phyloP scores from a whole-genome alignment of 2,797 vertebrate species.

The Rhabdomys pumilio region DNA sequence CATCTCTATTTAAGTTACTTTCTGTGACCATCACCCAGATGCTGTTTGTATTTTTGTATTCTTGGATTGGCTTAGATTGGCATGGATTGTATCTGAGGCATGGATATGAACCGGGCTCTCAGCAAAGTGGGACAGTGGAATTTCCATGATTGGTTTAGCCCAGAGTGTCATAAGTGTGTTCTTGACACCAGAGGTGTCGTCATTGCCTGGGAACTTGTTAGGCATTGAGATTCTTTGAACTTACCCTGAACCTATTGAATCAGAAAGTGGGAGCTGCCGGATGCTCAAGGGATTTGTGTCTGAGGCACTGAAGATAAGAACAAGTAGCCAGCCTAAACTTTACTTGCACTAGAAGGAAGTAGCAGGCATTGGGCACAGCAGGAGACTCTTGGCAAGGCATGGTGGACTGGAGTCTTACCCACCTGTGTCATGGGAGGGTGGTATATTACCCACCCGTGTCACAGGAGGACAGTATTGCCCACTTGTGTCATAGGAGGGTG shows the following conservation, averaged over 20 bases:
- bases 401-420: not conserved
- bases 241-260: not conserved
- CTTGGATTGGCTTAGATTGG: conserved; percentile 18
- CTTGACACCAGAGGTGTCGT: not conserved
- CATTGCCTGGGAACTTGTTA: not conserved
- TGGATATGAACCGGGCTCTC: not conserved
- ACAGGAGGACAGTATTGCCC: not conserved
- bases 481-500: not conserved
- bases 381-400: not conserved
- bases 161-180: not conserved
- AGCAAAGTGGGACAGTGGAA: not conserved
- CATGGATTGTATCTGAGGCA: not conserved
- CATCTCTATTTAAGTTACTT: not conserved
- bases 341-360: not conserved
- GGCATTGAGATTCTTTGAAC: not conserved
- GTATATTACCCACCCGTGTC: too few relatives aligned
- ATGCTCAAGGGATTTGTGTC: not conserved
- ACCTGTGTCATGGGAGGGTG: not conserved
- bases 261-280: not conserved
- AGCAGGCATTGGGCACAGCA: accelerated
- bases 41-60: conserved; percentile 5
- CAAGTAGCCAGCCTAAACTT: not conserved
- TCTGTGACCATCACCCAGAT: conserved; percentile 1
- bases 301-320: not conserved
- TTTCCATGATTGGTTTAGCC: not conserved